Percentiles rank a stretch among this genome's conserved stretches.
phyloP scores from a whole-genome alignment of 2,797 vertebrate genomes.

The Pangasius sanitwongsei region DNA sequence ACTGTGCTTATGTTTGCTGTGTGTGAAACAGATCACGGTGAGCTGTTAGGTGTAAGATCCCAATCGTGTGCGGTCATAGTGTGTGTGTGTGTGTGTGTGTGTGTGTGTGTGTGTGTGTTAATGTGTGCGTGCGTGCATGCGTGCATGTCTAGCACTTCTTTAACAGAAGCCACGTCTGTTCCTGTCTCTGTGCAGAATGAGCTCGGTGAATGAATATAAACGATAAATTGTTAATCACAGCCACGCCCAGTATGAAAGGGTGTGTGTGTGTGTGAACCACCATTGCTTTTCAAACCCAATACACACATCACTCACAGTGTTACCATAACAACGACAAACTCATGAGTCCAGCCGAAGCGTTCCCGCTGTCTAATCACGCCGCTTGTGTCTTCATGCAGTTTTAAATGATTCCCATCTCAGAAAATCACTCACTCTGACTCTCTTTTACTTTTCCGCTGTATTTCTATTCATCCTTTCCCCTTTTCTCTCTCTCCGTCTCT shows the following conservation, averaged over 20 bases:
- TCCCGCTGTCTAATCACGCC: too few species aligned
- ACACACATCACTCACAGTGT: not conserved
- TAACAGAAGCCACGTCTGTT: conserved; percentile 5
- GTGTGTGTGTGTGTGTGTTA: not conserved
- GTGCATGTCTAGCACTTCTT: not conserved
- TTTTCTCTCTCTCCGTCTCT: too few species aligned
- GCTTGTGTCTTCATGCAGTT: too few species aligned
- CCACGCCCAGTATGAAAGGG: not conserved
- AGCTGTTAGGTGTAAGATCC: too few species aligned
- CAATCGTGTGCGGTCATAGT: not conserved
- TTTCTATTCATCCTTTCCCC: too few species aligned
- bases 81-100: not conserved
- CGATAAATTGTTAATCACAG: not conserved
- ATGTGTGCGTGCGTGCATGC: not conserved
- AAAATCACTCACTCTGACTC: not conserved
- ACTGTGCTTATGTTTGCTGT: too few species aligned
- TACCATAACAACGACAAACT: not conserved
- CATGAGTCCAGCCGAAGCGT: too few species aligned
- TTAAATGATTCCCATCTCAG: too few species aligned
- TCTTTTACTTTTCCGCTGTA: not conserved
- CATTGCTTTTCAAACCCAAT: not conserved
- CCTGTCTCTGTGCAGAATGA: not conserved
- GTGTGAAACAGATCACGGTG: not conserved
- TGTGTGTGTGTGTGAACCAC: not conserved
- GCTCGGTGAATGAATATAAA: not conserved